These are phyloP conservation scores for Podarcis lilfordi DNA, from an alignment of 2,797 vertebrate genomes.

Conservation along the genomic window DNA sequence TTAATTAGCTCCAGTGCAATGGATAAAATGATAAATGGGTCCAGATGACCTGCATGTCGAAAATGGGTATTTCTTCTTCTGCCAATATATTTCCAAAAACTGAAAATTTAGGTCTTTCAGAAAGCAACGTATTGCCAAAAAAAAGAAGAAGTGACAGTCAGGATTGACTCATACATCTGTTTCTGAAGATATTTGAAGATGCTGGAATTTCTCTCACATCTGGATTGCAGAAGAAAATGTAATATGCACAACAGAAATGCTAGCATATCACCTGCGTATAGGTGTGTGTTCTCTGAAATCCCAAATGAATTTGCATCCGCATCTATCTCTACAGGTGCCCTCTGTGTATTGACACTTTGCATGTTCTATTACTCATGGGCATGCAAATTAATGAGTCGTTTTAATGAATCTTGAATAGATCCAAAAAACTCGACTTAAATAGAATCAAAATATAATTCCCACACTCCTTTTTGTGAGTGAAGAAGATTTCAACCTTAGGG, in stretches of 20 bases:
- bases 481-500: not conserved
- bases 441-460: not conserved
- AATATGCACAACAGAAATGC: not conserved
- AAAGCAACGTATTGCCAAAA: not conserved
- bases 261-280: not conserved
- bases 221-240: not conserved
- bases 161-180: conserved; percentile 13
- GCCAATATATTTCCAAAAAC: conserved; percentile 26
- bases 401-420: not conserved
- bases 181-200: conserved; percentile 5
- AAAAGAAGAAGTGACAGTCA: not conserved
- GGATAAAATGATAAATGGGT: conserved; percentile 54
- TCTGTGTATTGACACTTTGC: not conserved
- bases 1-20: conserved; percentile 32
- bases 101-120: conserved; percentile 35
- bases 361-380: not conserved
- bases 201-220: not conserved
- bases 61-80: conserved; percentile 47
- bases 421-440: not conserved
- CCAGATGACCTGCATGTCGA: conserved; percentile 51
- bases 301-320: not conserved
- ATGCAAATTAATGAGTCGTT: not conserved
- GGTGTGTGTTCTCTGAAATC: not conserved
- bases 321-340: not conserved
- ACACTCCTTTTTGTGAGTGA: not conserved